phyloP scores from a whole-genome alignment of 2,888 invertebrate genomes.

The Steinernema scapterisci region DNA sequence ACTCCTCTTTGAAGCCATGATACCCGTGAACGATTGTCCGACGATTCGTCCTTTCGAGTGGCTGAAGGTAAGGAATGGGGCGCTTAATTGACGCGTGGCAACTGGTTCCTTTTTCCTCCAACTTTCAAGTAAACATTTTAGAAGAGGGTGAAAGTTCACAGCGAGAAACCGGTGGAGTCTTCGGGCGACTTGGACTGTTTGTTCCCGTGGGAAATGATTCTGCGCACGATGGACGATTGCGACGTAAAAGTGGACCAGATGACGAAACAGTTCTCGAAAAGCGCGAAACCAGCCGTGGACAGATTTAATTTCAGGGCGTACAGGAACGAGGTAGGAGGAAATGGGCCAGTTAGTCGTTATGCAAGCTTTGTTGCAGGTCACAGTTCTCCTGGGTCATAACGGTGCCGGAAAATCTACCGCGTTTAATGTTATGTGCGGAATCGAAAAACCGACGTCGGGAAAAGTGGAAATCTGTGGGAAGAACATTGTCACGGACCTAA shows the following conservation, averaged over 20 bases:
- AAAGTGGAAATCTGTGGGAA: slow-evolving; percentile 57
- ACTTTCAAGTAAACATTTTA: not conserved
- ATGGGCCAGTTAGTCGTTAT: not conserved
- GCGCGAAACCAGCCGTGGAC: slow-evolving; percentile 7
- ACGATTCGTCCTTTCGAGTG: not conserved
- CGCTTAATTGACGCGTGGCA: too few species aligned
- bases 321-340: slow-evolving; percentile 27
- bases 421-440: slow-evolving; percentile 83
- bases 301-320: slow-evolving; percentile 17
- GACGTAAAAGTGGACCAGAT: slow-evolving; percentile 19
- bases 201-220: slow-evolving; percentile 21
- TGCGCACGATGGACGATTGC: slow-evolving; percentile 13
- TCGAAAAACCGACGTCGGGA: slow-evolving; percentile 30
- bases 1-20: not conserved
- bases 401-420: slow-evolving; percentile 88
- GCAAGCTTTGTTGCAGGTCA: slow-evolving; percentile 73
- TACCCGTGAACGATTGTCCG: slow-evolving; percentile 12
- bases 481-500: slow-evolving; percentile 45
- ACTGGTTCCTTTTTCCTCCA: not conserved
- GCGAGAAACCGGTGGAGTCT: not conserved
- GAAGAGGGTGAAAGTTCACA: not conserved
- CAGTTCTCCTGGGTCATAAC: slow-evolving; percentile 77
- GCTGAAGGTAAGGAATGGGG: not conserved
- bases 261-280: slow-evolving; percentile 13
- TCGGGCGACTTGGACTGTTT: slow-evolving; percentile 11